Percentiles rank a stretch among this genome's conserved stretches.
Conservation (phyloP, 2,888 invertebrate genomes). For the Petrophora chlorosata region DNA sequence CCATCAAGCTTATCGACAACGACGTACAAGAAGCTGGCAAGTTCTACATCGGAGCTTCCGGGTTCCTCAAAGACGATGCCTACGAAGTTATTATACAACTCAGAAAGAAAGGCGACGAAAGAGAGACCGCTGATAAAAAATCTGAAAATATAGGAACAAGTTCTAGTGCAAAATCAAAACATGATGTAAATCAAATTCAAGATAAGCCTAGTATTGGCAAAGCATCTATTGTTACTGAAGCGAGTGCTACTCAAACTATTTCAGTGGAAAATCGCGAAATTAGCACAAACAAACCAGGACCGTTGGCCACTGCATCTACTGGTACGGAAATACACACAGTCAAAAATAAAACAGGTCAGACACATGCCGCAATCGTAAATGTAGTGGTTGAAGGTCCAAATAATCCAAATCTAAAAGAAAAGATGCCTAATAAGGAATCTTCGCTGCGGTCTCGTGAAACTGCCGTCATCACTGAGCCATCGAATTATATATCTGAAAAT, state of each 20-base stretch:
- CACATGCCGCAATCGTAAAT: constrained; percentile 7
- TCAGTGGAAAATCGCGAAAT: constrained; percentile 1
- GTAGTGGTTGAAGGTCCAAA: constrained; percentile 1
- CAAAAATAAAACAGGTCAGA: not conserved
- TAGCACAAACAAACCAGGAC: constrained; percentile 1
- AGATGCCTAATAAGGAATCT: not conserved
- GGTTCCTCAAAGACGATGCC: constrained; percentile 64
- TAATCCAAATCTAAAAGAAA: constrained; percentile 2
- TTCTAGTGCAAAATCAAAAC: not conserved
- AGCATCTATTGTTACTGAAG: constrained; percentile 5
- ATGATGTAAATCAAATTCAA: not conserved
- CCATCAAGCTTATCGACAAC: constrained; percentile 61
- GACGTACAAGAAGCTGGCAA: constrained; percentile 62
- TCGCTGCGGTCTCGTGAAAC: not conserved
- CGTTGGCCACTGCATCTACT: constrained; percentile 10
- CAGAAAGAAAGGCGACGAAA: constrained; percentile 60
- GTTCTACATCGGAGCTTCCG: constrained; percentile 70
- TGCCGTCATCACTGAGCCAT: constrained; percentile 2
- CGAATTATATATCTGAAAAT: constrained; percentile 47
- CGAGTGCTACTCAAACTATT: constrained; percentile 8
- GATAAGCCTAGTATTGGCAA: constrained; percentile 12
- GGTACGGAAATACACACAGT: not conserved
- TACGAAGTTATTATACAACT: constrained; percentile 77
- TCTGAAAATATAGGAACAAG: constrained; percentile 19
- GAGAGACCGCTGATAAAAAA: constrained; percentile 27